Evolutionary conservation across 2,888 invertebrate genomes (phyloP).

Genomic region (Polymixis lichenea): DNA sequence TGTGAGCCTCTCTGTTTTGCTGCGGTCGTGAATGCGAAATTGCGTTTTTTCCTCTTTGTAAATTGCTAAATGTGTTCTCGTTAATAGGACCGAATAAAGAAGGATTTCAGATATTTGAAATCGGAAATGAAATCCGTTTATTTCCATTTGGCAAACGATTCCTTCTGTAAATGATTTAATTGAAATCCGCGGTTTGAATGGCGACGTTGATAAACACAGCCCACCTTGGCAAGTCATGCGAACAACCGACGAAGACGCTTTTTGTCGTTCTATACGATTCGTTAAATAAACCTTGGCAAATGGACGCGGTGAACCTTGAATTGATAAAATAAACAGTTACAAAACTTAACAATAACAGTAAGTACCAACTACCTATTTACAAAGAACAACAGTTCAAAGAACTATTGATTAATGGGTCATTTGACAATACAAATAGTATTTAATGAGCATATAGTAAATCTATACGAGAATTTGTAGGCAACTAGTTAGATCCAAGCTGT

Average conservation of each 20-base stretch:
- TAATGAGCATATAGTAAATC: constrained; percentile 26
- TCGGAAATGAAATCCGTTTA: constrained; percentile 62
- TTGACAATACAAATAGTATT: constrained; percentile 39
- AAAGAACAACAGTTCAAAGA: constrained; percentile 66
- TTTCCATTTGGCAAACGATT: constrained; percentile 41
- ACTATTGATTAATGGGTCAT: constrained; percentile 25
- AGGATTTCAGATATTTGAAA: constrained; percentile 68
- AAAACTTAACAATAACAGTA: constrained; percentile 75
- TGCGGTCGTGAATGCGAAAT: constrained; percentile 79
- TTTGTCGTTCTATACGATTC: constrained; percentile 73
- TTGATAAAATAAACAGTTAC: constrained; percentile 74
- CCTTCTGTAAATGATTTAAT: constrained; percentile 56
- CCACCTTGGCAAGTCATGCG: constrained; percentile 72
- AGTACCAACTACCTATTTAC: constrained; percentile 39
- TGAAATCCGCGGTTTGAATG: constrained; percentile 56
- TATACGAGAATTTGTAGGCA: constrained; percentile 60
- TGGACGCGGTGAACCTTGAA: constrained; percentile 80
- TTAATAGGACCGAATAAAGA: constrained; percentile 71
- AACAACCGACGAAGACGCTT: constrained; percentile 68
- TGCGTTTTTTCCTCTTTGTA: constrained; percentile 74
- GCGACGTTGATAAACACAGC: constrained; percentile 50
- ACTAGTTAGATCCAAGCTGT: constrained; percentile 51
- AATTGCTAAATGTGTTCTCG: constrained; percentile 74
- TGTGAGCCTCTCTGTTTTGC: constrained; percentile 80
- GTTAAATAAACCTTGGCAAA: constrained; percentile 79